Evolutionary conservation across 2,888 invertebrate genomes (phyloP).

Genomic region (Lochmaea crataegi): DNA sequence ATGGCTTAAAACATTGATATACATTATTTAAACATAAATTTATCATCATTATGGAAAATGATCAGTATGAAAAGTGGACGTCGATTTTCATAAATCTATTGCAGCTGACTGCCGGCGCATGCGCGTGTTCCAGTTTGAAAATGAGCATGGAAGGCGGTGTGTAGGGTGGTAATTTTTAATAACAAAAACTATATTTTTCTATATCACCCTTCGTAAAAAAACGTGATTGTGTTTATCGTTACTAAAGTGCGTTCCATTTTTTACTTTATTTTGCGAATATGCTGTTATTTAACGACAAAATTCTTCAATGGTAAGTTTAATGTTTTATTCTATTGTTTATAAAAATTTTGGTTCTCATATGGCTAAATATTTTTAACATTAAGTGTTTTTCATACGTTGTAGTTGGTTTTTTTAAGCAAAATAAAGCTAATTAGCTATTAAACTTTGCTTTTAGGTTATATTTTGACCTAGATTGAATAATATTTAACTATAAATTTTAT

Average conservation of each 20-base stretch:
- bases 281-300: constrained; percentile 29
- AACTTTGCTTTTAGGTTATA: constrained; percentile 31
- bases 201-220: constrained; percentile 36
- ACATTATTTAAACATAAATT: background rate
- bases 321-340: constrained; percentile 43
- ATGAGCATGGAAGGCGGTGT: constrained; percentile 61
- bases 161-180: constrained; percentile 60
- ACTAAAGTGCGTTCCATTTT: constrained; percentile 30
- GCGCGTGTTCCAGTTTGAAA: constrained; percentile 60
- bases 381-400: constrained; percentile 1
- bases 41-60: constrained; percentile 12
- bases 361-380: constrained; percentile 24
- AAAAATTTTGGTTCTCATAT: constrained; percentile 40
- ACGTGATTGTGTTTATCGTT: constrained; percentile 30
- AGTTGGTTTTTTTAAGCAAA: background rate
- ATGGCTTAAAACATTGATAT: background rate
- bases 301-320: constrained; percentile 44
- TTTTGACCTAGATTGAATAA: constrained; percentile 34
- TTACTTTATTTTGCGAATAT: constrained; percentile 25
- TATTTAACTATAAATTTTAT: constrained; percentile 6
- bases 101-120: constrained; percentile 54
- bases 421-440: background rate
- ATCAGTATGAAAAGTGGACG: constrained; percentile 15
- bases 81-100: constrained; percentile 36
- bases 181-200: constrained; percentile 50